A percentile compares a stretch with the other conserved stretches of the same genome.
Evolutionary conservation across 2,888 invertebrate genomes (phyloP).

Genomic region (Diarsia rubi): DNA sequence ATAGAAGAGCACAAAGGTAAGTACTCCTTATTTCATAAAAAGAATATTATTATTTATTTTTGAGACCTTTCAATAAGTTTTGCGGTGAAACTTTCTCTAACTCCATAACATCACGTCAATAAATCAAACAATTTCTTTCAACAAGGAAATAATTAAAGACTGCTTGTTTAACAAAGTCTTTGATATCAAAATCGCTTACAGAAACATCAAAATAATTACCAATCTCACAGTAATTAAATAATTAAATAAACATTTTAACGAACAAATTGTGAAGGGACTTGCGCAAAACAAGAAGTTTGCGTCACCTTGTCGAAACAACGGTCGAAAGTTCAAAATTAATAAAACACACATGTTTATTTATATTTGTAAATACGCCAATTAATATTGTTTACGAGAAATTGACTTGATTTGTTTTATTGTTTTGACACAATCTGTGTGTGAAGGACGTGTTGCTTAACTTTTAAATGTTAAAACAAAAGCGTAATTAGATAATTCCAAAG

Average conservation of each 20-base stretch:
- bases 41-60: no score
- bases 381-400: constrained; percentile 42
- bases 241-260: constrained; percentile 31
- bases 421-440: constrained; percentile 36
- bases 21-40: no score
- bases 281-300: constrained; percentile 35
- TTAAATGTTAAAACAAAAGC: constrained; percentile 6
- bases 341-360: constrained; percentile 38
- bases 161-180: background rate
- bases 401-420: constrained; percentile 46
- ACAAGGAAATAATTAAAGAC: background rate
- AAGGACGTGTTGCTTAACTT: constrained; percentile 47
- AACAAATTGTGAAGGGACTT: constrained; percentile 13
- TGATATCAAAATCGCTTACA: constrained; percentile 4
- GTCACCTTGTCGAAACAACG: constrained; percentile 17
- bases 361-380: constrained; percentile 45
- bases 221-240: constrained; percentile 25
- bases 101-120: background rate
- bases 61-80: no score
- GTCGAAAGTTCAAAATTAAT: constrained; percentile 50
- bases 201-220: constrained; percentile 7
- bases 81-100: background rate
- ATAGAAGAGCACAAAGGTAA: no score
- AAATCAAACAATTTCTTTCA: background rate
- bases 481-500: background rate